Percentiles rank a stretch among this genome's conserved stretches.
These are phyloP conservation scores for Bombus haemorrhoidalis DNA, from an alignment of 1,140 invertebrate species.

Conservation along the genomic window DNA sequence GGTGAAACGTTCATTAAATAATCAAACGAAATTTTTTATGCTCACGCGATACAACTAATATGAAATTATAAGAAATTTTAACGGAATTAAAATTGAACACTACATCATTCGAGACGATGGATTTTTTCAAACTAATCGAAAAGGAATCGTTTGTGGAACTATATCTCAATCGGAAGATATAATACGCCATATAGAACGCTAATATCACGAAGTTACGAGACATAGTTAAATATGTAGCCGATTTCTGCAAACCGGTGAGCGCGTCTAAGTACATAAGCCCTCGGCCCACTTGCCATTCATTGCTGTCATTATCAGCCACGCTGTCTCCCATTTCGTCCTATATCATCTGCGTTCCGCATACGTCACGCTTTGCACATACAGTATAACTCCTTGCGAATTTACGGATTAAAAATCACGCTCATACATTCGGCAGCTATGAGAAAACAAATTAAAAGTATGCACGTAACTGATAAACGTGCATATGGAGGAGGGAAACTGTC, in stretches of 20 bases:
- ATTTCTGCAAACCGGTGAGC: slow-evolving; percentile 42
- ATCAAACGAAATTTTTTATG: no score
- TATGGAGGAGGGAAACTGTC: not conserved
- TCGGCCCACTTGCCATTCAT: slow-evolving; percentile 73
- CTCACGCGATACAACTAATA: not conserved
- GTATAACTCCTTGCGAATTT: slow-evolving; percentile 9
- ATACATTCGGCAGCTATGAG: not conserved
- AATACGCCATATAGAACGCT: not conserved
- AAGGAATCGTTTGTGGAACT: not conserved
- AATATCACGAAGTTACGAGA: not conserved
- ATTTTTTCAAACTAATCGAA: not conserved
- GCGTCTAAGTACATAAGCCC: slow-evolving; percentile 54
- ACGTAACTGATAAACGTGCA: not conserved
- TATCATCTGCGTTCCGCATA: slow-evolving; percentile 33
- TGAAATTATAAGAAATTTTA: not conserved
- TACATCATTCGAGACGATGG: no score
- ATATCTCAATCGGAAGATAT: not conserved
- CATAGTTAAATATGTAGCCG: slow-evolving; percentile 44
- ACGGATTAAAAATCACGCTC: not conserved
- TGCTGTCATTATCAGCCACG: slow-evolving; percentile 75
- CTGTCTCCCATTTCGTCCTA: slow-evolving; percentile 62
- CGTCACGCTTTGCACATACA: not conserved
- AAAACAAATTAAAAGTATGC: slow-evolving; percentile 31
- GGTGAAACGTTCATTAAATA: not conserved
- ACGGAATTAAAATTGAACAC: not conserved